Evolutionary conservation across 2,888 invertebrate species (phyloP).

Genomic region (Tholera decimalis): DNA sequence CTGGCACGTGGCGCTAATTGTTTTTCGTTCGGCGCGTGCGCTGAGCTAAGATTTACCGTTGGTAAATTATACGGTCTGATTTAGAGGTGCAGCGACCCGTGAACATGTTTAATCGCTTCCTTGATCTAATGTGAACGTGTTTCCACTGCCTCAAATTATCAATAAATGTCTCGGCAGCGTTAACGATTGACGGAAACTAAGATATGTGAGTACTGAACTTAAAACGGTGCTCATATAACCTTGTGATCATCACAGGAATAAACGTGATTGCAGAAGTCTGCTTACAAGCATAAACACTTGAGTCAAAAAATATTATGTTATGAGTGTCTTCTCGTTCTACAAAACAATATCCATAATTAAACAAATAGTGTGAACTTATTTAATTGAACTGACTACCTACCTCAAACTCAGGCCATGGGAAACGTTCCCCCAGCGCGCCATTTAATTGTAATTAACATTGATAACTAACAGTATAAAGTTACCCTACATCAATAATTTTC

Average conservation of each 20-base stretch:
- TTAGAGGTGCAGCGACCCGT: constrained; percentile 68
- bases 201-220: too few relatives aligned
- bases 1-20: constrained; percentile 85
- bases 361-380: neutral
- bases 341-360: neutral
- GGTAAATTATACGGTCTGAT: constrained; percentile 80
- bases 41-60: constrained; percentile 75
- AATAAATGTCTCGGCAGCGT: neutral
- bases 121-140: constrained; percentile 30
- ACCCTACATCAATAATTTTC: constrained; percentile 59
- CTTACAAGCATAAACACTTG: too few relatives aligned
- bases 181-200: too few relatives aligned
- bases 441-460: constrained; percentile 65
- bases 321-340: neutral
- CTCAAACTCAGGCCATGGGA: constrained; percentile 32
- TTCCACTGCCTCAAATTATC: constrained; percentile 9
- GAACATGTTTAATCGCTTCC: constrained; percentile 38
- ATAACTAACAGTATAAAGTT: constrained; percentile 56
- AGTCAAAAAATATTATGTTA: neutral
- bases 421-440: constrained; percentile 31
- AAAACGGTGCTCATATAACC: too few relatives aligned
- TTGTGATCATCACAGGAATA: too few relatives aligned
- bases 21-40: constrained; percentile 73
- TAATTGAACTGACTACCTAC: constrained; percentile 2
- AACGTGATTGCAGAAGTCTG: too few relatives aligned